A percentile compares a stretch with the other conserved stretches of the same genome.
Conservation (phyloP, 2,797 vertebrate genomes). For the Botia kubotai region DNA sequence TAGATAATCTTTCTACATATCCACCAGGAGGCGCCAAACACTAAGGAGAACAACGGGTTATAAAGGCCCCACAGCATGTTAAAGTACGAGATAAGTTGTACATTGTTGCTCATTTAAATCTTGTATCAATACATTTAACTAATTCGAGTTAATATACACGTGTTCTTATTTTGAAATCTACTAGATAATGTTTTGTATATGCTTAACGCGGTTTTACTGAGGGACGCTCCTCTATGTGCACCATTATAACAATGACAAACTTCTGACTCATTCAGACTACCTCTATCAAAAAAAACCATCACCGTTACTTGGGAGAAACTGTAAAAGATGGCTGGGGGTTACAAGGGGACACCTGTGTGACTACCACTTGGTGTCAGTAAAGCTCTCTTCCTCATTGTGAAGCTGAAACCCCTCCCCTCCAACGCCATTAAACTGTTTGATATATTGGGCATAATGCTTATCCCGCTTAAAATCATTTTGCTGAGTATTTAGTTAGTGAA, state of each 20-base stretch:
- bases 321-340: background rate
- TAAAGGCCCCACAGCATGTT: background rate
- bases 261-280: background rate
- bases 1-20: background rate
- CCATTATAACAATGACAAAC: too few relatives aligned
- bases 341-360: background rate
- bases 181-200: background rate
- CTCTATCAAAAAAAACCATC: background rate
- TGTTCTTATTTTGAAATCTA: background rate
- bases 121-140: background rate
- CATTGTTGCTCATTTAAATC: background rate
- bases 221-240: background rate
- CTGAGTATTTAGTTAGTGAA: conserved; percentile 32
- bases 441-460: conserved; percentile 16
- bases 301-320: background rate
- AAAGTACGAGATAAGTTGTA: background rate
- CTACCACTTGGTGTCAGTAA: conserved; percentile 68
- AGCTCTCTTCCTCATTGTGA: conserved; percentile 39
- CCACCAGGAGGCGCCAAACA: conserved; percentile 64
- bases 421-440: conserved; percentile 23
- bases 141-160: background rate
- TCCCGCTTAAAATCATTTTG: conserved; percentile 12
- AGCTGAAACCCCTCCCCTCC: background rate
- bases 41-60: conserved; percentile 43
- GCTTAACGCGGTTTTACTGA: background rate